Evolutionary conservation across 2,888 invertebrate species (phyloP).

Genomic region (Blastobasis adustella): DNA sequence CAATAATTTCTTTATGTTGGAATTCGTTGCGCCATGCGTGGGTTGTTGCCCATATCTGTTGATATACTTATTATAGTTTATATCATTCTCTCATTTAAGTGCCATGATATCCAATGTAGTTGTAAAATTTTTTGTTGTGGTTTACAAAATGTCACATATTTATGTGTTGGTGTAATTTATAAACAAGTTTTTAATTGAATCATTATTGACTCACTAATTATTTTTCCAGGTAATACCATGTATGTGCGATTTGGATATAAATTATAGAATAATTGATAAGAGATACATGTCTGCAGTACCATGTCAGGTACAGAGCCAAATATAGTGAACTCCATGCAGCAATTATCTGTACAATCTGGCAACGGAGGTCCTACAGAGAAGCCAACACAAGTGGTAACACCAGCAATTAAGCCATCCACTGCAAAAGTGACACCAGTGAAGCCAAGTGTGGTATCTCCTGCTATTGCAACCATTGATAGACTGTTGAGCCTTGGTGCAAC

Average conservation of each 20-base stretch:
- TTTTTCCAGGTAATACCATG: slow-evolving; percentile 55
- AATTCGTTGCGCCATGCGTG: slow-evolving; percentile 54
- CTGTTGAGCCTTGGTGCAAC: slow-evolving; percentile 60
- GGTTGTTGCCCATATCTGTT: slow-evolving; percentile 46
- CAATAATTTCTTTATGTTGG: slow-evolving; percentile 32
- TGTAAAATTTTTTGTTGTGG: no score
- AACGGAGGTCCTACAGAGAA: slow-evolving; percentile 63
- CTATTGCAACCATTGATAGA: slow-evolving; percentile 69
- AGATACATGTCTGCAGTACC: slow-evolving; percentile 50
- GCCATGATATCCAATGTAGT: no score
- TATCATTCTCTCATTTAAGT: no score
- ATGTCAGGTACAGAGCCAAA: slow-evolving; percentile 73
- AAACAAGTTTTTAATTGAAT: no score
- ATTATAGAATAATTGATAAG: slow-evolving; percentile 30
- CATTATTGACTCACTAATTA: slow-evolving; percentile 3
- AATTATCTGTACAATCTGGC: slow-evolving; percentile 65
- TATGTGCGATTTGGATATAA: slow-evolving; percentile 35
- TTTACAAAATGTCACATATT: no score
- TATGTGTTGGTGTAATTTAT: no score
- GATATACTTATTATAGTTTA: neutral
- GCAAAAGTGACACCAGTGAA: slow-evolving; percentile 56
- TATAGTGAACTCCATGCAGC: slow-evolving; percentile 69
- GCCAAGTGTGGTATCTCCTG: slow-evolving; percentile 56
- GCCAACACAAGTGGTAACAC: slow-evolving; percentile 69
- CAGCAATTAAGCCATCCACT: slow-evolving; percentile 55